Evolutionary conservation across 2,113 vertebrate species (phyloP), one percentile per base, ranked within the genome.

Genomic region (Hepsetus odoe): DNA sequence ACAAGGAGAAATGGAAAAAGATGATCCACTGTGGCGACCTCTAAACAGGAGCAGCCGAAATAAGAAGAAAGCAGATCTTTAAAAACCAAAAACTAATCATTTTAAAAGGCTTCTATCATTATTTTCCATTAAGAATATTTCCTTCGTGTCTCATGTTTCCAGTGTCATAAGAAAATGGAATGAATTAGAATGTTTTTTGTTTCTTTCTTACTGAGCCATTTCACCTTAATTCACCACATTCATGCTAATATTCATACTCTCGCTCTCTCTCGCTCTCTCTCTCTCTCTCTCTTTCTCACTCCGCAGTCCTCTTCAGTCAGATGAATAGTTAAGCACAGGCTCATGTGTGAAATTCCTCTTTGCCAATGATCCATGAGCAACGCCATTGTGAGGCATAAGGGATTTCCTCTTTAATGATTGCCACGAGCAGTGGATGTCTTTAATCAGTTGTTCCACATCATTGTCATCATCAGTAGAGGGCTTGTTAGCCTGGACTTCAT

Each of bases 401-500:
- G 44, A 26, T 65, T 65, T 46, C 58, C 61, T 64, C 62, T 49
- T 51, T 49, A 75, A 44, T 75, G 59, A 64, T 49, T 14, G 71
- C 58, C 61, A 74, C 12, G 40, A 49, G 58, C n/a, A 64, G 49
- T 64, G 18, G 72, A 64, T 49, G 72, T 62, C 46, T 74, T 62
- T 49, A 75, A 65, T 75, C 72, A 74, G 26, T 44, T 64, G 58
- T 35, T 35, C 72, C 72, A 62, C n/a, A 22, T 5, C 14, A 42
- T 28, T 73, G 55, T 72, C 71, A 72, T 53, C 35, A 59, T 28
- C 72, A 46, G 38, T 56, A 61, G 56, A 74, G 35, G 30, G 32
- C 73, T 75, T 20, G 28, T 75, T 75, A 65, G 73, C 59, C 26
- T 40, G 49, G 59, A 22, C 59, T 49, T 20, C 73, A 75, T 64